These are phyloP conservation scores for Sialia sialis DNA, from an alignment of 2,113 vertebrate genomes.

Conservation along the genomic window DNA sequence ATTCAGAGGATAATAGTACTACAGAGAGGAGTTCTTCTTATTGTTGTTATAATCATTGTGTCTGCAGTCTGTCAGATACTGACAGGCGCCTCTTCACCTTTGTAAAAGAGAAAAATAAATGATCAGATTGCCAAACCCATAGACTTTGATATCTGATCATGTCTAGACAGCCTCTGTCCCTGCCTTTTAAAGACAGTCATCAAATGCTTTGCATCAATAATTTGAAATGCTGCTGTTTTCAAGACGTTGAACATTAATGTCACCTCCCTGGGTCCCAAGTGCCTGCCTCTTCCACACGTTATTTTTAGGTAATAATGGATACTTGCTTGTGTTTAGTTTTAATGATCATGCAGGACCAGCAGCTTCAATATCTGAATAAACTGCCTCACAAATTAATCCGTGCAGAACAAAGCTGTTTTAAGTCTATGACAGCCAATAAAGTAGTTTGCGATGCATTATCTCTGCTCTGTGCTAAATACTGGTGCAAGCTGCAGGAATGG, in stretches of 20 bases:
- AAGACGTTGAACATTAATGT: constrained; percentile 70
- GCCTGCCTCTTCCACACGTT: constrained; percentile 43
- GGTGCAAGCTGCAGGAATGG: background rate
- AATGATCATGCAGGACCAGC: constrained; percentile 25
- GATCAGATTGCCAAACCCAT: constrained; percentile 74
- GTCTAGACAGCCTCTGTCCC: constrained; percentile 67
- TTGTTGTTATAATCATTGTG: constrained; percentile 20
- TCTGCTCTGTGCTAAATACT: background rate
- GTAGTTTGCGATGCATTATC: background rate
- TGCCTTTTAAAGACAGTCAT: constrained; percentile 66
- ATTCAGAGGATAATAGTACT: background rate
- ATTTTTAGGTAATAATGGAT: constrained; percentile 12
- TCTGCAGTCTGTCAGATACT: constrained; percentile 61
- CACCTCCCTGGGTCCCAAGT: constrained; percentile 57
- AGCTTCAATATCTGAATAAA: constrained; percentile 2
- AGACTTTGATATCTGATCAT: constrained; percentile 72
- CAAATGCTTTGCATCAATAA: constrained; percentile 68
- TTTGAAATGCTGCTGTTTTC: constrained; percentile 70
- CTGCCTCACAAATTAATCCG: constrained; percentile 22
- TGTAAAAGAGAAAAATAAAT: constrained; percentile 50
- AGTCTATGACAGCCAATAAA: background rate
- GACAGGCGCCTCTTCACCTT: constrained; percentile 62
- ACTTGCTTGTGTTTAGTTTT: constrained; percentile 45
- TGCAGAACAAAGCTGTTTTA: constrained; percentile 25
- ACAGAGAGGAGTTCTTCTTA: constrained; percentile 6